Conservation (phyloP, 1,140 invertebrate species). For the Scaptomyza hsui region DNA sequence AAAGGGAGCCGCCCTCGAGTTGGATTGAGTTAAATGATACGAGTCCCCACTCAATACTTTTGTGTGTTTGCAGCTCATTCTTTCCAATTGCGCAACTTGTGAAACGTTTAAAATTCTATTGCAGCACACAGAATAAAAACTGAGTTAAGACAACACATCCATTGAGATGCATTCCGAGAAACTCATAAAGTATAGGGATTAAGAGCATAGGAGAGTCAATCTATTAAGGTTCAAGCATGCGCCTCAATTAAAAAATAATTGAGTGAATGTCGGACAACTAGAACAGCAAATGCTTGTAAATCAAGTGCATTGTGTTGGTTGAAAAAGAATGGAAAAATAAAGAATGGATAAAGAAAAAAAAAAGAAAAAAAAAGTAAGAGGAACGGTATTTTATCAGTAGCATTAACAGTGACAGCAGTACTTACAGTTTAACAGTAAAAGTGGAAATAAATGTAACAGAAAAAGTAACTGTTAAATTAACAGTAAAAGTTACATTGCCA, state of each 20-base stretch:
- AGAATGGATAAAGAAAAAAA: no score
- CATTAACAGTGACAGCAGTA: no score
- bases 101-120: neutral
- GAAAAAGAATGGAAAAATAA: no score
- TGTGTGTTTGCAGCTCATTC: neutral
- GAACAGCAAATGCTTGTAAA: neutral
- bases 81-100: neutral
- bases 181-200: neutral
- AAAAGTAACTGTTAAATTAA: no score
- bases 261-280: neutral
- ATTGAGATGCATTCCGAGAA: neutral
- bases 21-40: constrained; percentile 26
- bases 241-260: neutral
- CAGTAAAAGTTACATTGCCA: no score
- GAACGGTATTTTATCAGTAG: no score
- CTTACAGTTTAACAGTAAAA: no score
- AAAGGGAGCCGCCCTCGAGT: neutral
- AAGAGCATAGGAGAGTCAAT: neutral
- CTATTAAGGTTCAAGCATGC: neutral
- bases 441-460: no score
- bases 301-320: neutral
- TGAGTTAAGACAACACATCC: neutral
- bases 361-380: no score
- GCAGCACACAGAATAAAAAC: neutral
- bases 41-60: constrained; percentile 5